Evolutionary conservation across 64 coral and sea anemone species (phyloP).

Genomic region (Actinia equina): DNA sequence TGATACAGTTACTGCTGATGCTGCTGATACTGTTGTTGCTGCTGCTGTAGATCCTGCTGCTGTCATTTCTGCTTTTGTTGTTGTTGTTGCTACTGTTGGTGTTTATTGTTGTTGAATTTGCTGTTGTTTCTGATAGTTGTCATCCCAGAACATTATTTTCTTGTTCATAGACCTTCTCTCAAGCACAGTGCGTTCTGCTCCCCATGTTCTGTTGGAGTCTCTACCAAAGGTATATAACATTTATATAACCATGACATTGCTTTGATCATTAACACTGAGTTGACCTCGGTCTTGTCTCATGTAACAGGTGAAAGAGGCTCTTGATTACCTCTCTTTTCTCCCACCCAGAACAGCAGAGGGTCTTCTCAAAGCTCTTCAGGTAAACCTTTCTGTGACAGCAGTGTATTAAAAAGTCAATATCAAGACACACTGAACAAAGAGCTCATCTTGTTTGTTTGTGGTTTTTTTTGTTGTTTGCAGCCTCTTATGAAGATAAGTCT

Average conservation of each 20-base stretch:
- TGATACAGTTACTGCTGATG: too few species aligned
- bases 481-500: conserved; percentile 93
- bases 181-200: conserved; percentile 70
- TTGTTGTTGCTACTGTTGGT: too few species aligned
- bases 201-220: conserved; percentile 88
- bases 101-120: background rate
- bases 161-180: conserved; percentile 69
- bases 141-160: background rate
- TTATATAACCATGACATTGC: background rate
- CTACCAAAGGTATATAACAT: conserved; percentile 64
- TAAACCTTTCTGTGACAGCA: background rate
- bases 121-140: background rate
- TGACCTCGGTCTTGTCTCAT: background rate
- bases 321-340: conserved; percentile 92
- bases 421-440: background rate
- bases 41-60: too few species aligned
- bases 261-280: background rate
- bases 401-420: too few species aligned
- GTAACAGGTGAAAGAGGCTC: conserved; percentile 76
- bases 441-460: background rate
- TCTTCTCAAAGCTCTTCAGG: conserved; percentile 93
- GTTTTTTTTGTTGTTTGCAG: conserved; percentile 42
- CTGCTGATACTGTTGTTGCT: too few species aligned
- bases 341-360: conserved; percentile 83
- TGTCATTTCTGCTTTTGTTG: too few species aligned